phyloP scores from a whole-genome alignment of 2,797 vertebrate species.

The Anguilla marmorata region DNA sequence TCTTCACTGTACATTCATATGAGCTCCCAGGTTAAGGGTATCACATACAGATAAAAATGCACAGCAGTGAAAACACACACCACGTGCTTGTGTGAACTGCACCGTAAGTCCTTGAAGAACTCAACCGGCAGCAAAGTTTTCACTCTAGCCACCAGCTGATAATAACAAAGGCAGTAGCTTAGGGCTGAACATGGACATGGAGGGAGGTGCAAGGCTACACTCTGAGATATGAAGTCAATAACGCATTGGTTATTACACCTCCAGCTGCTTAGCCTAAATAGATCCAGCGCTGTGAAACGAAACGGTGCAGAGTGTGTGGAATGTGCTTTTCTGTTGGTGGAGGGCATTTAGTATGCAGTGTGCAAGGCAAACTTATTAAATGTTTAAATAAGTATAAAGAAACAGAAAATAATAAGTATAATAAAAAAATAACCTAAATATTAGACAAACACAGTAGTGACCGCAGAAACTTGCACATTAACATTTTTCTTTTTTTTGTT shows the following conservation, averaged over 20 bases:
- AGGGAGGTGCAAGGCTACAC: neutral
- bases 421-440: no score
- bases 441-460: no score
- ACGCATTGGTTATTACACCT: neutral
- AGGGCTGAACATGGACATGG: neutral
- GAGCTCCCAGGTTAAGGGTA: no score
- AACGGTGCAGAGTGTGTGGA: neutral
- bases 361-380: no score
- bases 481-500: no score
- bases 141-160: neutral
- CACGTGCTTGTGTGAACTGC: neutral
- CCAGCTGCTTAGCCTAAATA: conserved; percentile 16
- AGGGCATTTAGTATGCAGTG: no score
- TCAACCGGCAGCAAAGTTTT: neutral
- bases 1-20: no score
- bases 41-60: no score
- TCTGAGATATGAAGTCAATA: conserved; percentile 9
- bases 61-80: neutral
- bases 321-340: neutral
- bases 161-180: neutral
- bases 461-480: no score
- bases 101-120: neutral
- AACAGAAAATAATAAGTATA: no score
- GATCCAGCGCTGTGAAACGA: neutral
- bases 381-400: no score